Evolutionary conservation across 2,113 vertebrate species (phyloP).

Genomic region (Tretioscincus oriximinensis): DNA sequence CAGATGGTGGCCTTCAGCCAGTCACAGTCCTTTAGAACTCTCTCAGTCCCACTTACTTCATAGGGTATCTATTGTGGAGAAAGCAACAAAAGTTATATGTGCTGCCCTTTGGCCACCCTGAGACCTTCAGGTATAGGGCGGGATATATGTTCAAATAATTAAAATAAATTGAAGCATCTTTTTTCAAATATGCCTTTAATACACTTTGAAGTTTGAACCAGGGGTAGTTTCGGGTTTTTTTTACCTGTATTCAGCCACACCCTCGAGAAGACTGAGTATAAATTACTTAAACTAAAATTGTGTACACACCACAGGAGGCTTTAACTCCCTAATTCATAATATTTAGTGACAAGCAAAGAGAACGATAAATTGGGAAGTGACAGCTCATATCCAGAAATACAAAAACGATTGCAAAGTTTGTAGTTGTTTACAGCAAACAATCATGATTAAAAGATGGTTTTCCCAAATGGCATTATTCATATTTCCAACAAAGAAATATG

Average conservation of each 20-base stretch:
- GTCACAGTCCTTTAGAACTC: too few species aligned
- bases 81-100: too few species aligned
- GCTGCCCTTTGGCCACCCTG: too few species aligned
- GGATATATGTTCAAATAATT: too few species aligned
- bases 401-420: background rate
- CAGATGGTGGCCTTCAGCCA: too few species aligned
- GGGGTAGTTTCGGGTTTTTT: too few species aligned
- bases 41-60: too few species aligned
- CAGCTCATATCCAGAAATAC: background rate
- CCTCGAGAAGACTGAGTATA: background rate
- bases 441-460: background rate
- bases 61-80: too few species aligned
- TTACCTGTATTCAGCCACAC: background rate
- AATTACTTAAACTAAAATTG: constrained; percentile 13
- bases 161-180: background rate
- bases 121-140: too few species aligned
- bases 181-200: background rate
- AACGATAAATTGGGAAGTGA: background rate
- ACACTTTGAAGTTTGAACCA: too few species aligned
- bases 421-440: background rate
- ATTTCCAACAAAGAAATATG: background rate
- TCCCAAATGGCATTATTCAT: background rate
- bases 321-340: background rate
- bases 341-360: background rate
- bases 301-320: background rate